Evolutionary conservation across 1,140 invertebrate species (phyloP), one percentile per base, ranked within the genome.

Genomic region (Elymnias hypermnestra): DNA sequence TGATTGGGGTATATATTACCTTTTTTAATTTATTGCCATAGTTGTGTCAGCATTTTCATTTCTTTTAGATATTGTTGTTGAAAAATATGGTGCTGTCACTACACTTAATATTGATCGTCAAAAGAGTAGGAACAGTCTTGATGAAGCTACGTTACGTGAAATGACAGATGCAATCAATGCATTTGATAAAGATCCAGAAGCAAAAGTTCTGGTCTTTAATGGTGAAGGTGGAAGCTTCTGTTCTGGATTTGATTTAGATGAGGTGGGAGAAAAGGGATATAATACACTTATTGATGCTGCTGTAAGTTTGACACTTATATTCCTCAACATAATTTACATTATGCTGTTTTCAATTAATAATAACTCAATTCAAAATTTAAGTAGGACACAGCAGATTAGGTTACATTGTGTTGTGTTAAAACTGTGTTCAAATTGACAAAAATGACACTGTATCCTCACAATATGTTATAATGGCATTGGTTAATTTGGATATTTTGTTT

Each of bases 211-310:
- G 9, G 90, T 98, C 6, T 85, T 98, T 2, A 91, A 97, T 87
- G 97, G 97, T 15, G 89, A 92, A 71, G 95, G 95, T 28, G 96
- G 96, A 3, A 94, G 92, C 56, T 98, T 98, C 79, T 97, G 95
- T 83, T 91, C 95, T 21, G 97, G 97, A 3, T 95, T 92, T 76
- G 96, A 98, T 84, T 90, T 94, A 33, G 86, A 92, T 45, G 91
- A 94, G 66, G 83, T 94, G 46, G 79, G 81, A 6, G 64, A 82
- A 37, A 85, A 84, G 38, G 82, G 88, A 44, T 89, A 88, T 66
- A 81, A 87, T 22, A 53, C 72, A 43, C 47, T 90, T 54, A 83
- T 85, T 59, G 85, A 86, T 60, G 73, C 76, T 29, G 63, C 77
- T 19, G 83, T 87, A 46, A 72, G 82, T 29, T 12, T 10, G 2